These are phyloP conservation scores for Lepisosteus oculatus DNA, from an alignment of 2,113 vertebrate genomes.

Conservation along the genomic window DNA sequence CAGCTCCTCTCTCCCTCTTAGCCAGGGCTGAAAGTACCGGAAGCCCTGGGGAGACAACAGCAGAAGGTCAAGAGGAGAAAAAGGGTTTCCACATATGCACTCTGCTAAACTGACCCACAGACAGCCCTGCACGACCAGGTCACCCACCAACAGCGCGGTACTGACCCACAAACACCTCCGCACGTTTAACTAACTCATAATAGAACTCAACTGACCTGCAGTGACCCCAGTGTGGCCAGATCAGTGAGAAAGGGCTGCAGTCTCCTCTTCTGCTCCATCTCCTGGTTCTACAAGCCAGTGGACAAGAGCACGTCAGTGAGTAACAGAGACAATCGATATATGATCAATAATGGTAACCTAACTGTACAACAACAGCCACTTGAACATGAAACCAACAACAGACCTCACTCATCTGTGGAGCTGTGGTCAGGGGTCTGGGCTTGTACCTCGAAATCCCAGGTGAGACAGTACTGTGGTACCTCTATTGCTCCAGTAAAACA, in stretches of 20 bases:
- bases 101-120: too few relatives aligned
- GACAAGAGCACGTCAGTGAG: too few relatives aligned
- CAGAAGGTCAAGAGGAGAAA: neutral
- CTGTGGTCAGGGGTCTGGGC: too few relatives aligned
- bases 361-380: neutral
- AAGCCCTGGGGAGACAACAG: constrained; percentile 56
- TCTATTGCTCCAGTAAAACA: too few relatives aligned
- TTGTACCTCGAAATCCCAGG: too few relatives aligned
- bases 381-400: neutral
- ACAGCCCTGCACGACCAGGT: neutral
- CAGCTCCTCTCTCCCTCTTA: constrained; percentile 72
- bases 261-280: constrained; percentile 58
- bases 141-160: neutral
- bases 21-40: constrained; percentile 75
- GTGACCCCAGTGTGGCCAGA: constrained; percentile 62
- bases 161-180: too few relatives aligned
- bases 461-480: too few relatives aligned
- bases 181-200: too few relatives aligned
- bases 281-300: constrained; percentile 43
- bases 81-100: too few relatives aligned
- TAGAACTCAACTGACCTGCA: constrained; percentile 49
- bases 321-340: constrained; percentile 12
- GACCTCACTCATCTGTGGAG: constrained; percentile 15
- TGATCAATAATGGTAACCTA: neutral
- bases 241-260: constrained; percentile 63